Conservation (phyloP, 2,888 invertebrate genomes). For the Venustoraphidia nigricollis region DNA sequence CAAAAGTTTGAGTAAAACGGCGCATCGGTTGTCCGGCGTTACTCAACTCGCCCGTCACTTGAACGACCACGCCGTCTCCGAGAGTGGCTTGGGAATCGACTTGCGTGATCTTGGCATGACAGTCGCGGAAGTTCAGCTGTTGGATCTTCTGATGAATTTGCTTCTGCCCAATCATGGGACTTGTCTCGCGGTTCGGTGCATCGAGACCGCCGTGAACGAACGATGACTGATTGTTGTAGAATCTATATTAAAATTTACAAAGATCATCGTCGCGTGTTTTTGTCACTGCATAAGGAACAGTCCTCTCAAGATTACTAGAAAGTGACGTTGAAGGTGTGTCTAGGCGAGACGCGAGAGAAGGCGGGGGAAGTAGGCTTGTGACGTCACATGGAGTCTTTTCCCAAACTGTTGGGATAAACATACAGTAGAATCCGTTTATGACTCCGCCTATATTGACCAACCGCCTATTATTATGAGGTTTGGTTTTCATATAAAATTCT, state of each 20-base stretch:
- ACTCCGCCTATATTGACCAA: no score
- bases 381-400: no score
- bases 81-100: conserved; percentile 92
- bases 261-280: no score
- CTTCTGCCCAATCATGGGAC: conserved; percentile 77
- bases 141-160: conserved; percentile 93
- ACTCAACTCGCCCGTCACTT: conserved; percentile 93
- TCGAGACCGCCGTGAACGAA: conserved; percentile 91
- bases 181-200: conserved; percentile 65
- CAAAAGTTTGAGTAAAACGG: conserved; percentile 95
- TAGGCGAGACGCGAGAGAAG: no score
- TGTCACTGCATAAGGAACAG: no score
- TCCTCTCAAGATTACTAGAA: no score
- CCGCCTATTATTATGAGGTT: no score
- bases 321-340: no score
- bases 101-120: conserved; percentile 94
- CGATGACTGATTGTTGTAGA: conserved; percentile 91
- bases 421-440: no score
- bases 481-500: no score
- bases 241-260: conserved; percentile 36
- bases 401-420: no score
- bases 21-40: conserved; percentile 95
- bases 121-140: conserved; percentile 88
- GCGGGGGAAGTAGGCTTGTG: no score
- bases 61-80: conserved; percentile 88